Conservation (phyloP, 2,113 vertebrate genomes). For the Albula goreensis region DNA sequence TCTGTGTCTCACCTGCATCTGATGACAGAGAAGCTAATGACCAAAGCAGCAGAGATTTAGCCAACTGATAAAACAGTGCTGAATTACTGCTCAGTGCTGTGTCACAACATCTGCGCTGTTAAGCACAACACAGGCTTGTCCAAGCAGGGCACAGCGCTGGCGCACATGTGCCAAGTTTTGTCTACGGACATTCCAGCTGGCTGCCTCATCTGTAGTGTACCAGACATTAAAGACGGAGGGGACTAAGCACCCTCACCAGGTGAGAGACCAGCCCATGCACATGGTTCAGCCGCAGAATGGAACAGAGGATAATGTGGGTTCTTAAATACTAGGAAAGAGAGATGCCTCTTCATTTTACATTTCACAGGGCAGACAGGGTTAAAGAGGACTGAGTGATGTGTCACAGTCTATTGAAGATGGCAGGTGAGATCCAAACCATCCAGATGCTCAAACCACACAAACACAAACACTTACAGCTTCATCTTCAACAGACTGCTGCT, state of each 20-base stretch:
- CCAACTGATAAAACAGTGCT: neutral
- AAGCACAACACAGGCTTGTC: neutral
- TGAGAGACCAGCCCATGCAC: neutral
- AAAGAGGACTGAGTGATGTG: constrained; percentile 8
- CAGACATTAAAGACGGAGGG: neutral
- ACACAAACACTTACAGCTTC: neutral
- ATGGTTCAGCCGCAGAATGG: neutral
- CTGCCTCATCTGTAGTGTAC: neutral
- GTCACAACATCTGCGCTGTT: neutral
- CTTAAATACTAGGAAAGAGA: neutral
- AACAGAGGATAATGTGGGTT: neutral
- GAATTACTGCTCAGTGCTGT: neutral
- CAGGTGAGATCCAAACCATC: constrained; percentile 11
- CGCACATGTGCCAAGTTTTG: neutral
- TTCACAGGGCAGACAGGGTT: neutral
- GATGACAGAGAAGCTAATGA: neutral
- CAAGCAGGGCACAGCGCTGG: constrained; percentile 9
- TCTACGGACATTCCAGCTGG: neutral
- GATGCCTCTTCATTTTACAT: neutral
- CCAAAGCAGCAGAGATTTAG: neutral
- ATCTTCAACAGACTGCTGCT: too few species aligned
- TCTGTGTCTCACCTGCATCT: constrained; percentile 20
- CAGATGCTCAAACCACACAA: constrained; percentile 4
- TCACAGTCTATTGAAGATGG: neutral
- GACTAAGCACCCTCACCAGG: neutral